A percentile compares a stretch with the other conserved stretches of the same genome.
Evolutionary conservation across 2,113 vertebrate species (phyloP).

Genomic region (Pangasianodon gigas): DNA sequence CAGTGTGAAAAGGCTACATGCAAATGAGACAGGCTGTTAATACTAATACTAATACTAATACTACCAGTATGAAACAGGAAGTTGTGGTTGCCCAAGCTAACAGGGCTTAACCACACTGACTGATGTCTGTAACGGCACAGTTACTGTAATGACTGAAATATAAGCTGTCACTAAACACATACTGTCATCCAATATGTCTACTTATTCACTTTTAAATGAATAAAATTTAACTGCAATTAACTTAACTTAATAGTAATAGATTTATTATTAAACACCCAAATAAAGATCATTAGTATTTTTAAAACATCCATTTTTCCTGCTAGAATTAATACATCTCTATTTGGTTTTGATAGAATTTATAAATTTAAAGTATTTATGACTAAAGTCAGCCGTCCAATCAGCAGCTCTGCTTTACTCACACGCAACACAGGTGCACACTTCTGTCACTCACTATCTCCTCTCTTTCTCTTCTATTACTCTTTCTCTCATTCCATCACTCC

Average conservation of each 20-base stretch:
- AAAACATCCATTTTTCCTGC: too few species aligned
- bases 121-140: too few species aligned
- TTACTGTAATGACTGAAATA: too few species aligned
- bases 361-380: background rate
- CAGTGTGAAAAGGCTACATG: background rate
- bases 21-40: slow-evolving; percentile 19
- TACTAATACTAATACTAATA: too few species aligned
- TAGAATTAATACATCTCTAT: background rate
- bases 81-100: slow-evolving; percentile 13
- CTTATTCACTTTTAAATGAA: background rate
- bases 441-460: background rate
- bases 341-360: background rate
- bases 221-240: too few species aligned
- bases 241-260: too few species aligned
- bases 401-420: background rate
- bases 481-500: too few species aligned
- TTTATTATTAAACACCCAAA: too few species aligned
- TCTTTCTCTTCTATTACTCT: background rate
- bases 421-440: background rate
- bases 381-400: background rate
- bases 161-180: background rate
- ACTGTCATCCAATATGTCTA: background rate
- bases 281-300: too few species aligned
- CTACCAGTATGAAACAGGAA: slow-evolving; percentile 36
- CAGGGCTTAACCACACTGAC: background rate